These are phyloP conservation scores for Abramis brama DNA, from an alignment of 2,113 vertebrate genomes.

Conservation along the genomic window DNA sequence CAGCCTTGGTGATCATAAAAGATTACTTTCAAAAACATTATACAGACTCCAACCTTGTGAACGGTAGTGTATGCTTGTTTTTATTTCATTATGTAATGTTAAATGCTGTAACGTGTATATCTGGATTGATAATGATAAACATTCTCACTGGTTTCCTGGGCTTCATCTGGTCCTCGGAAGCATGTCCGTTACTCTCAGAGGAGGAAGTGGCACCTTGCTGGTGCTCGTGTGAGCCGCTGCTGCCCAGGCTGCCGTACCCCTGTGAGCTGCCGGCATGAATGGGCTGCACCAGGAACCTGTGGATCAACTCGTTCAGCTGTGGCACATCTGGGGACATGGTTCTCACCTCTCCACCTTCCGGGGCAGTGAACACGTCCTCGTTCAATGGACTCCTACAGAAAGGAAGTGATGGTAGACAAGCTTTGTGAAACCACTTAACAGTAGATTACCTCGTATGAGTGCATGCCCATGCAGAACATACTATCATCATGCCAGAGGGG, in stretches of 20 bases:
- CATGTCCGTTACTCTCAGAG: conserved; percentile 82
- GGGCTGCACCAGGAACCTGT: conserved; percentile 84
- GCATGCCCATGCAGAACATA: neutral
- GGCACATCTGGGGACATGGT: conserved; percentile 80
- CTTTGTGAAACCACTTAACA: neutral
- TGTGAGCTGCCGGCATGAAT: conserved; percentile 79
- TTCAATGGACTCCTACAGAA: conserved; percentile 83
- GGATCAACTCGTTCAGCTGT: conserved; percentile 86
- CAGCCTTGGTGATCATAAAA: no score
- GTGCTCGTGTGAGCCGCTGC: conserved; percentile 76
- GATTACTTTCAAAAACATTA: no score
- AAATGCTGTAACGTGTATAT: neutral
- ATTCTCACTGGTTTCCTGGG: conserved; percentile 70
- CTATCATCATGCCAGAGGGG: no score
- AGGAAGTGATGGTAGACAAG: neutral
- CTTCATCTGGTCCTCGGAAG: conserved; percentile 63
- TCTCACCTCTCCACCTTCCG: conserved; percentile 68
- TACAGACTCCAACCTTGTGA: no score
- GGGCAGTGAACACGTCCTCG: conserved; percentile 85
- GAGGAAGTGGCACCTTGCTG: conserved; percentile 81
- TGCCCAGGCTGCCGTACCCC: conserved; percentile 78
- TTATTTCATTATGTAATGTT: neutral
- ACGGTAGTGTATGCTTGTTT: neutral
- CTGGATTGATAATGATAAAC: neutral
- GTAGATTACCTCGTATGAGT: neutral